Percentiles rank a stretch among this genome's conserved stretches.
These are phyloP conservation scores for Cryptoleucopteryx plumbea DNA, from an alignment of 2,113 vertebrate genomes.

Conservation along the genomic window DNA sequence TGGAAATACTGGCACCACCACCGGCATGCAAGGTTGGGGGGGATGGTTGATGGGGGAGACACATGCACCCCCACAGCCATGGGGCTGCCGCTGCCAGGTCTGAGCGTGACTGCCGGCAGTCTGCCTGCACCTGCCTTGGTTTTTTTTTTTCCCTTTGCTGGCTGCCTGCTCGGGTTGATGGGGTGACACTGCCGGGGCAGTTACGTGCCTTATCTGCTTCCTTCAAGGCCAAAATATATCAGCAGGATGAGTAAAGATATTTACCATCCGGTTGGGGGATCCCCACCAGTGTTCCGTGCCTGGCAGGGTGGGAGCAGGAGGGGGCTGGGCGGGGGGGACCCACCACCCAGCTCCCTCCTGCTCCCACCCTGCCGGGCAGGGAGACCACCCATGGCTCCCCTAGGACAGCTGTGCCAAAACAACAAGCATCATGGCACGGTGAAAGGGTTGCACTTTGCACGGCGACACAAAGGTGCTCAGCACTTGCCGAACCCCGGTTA, in stretches of 20 bases:
- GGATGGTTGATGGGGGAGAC: background rate
- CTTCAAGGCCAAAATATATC: background rate
- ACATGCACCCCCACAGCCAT: background rate
- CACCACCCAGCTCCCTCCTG: too few relatives aligned
- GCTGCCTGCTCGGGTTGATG: background rate
- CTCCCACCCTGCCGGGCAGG: background rate
- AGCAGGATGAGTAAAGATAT: background rate
- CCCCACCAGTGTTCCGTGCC: background rate
- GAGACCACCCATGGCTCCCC: background rate
- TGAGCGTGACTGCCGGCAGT: background rate
- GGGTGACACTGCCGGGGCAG: background rate
- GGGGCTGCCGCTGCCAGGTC: background rate
- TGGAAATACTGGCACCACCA: background rate
- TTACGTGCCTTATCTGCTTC: background rate
- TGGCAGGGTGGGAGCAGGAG: too few relatives aligned
- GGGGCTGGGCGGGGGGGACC: too few relatives aligned
- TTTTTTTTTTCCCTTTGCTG: accelerated
- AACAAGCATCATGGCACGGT: accelerated
- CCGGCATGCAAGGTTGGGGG: accelerated
- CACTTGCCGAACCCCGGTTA: background rate
- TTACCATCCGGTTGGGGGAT: background rate
- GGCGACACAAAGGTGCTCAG: background rate
- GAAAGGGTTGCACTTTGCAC: slow-evolving; percentile 20
- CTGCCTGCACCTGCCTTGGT: background rate
- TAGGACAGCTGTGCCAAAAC: background rate